Evolutionary conservation across 2,113 vertebrate species (phyloP).

Genomic region (Bagarius yarrelli): DNA sequence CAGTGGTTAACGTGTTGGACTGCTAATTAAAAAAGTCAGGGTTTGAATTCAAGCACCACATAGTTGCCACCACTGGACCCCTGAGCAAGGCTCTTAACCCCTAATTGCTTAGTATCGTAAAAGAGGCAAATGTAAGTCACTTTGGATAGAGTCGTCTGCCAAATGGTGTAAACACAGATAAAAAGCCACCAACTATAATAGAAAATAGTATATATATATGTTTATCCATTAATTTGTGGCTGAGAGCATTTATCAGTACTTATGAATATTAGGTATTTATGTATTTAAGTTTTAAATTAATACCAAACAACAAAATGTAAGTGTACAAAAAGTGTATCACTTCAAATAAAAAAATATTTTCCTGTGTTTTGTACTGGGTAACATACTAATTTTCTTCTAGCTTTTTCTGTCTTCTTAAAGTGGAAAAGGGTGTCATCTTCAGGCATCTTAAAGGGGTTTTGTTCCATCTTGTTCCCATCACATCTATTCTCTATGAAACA

Average conservation of each 20-base stretch:
- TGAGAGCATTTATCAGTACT: background rate
- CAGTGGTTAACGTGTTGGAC: no score
- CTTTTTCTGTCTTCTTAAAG: constrained; percentile 47
- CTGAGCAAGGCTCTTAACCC: no score
- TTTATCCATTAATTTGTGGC: background rate
- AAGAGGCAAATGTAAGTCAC: no score
- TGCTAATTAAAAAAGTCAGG: no score
- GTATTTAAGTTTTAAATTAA: background rate
- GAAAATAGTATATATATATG: no score
- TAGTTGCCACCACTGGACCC: no score
- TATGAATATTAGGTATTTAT: background rate
- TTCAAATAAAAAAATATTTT: background rate
- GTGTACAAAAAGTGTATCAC: background rate
- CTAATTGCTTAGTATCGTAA: no score
- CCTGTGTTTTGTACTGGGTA: background rate
- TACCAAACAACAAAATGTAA: background rate
- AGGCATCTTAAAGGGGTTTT: constrained; percentile 60
- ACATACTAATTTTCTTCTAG: constrained; percentile 25
- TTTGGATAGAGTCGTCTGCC: no score
- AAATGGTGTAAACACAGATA: no score
- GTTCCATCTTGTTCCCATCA: constrained; percentile 1
- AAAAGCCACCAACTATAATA: background rate
- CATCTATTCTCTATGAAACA: background rate
- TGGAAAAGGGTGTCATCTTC: constrained; percentile 50
- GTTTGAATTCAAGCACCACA: no score